phyloP scores from a whole-genome alignment of 2,888 invertebrate genomes.

The Liodrosophila aerea region DNA sequence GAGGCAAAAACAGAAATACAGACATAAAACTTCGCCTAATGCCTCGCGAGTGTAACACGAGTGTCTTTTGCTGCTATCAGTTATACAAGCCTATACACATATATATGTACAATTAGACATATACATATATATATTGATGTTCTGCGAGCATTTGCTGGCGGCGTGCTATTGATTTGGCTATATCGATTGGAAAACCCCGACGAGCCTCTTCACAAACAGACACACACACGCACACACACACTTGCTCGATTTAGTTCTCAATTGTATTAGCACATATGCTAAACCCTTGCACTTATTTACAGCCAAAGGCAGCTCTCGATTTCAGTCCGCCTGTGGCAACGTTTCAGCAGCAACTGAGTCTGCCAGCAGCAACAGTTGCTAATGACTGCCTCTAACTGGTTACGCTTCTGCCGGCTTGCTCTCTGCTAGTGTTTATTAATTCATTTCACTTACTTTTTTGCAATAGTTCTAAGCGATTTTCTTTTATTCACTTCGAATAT shows the following conservation, averaged over 20 bases:
- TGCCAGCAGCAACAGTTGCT: constrained; percentile 8
- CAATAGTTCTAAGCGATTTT: not conserved
- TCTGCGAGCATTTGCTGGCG: constrained; percentile 38
- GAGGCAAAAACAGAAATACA: not conserved
- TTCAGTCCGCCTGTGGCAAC: constrained; percentile 52
- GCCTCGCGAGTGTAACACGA: no score
- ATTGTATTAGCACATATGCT: constrained; percentile 15
- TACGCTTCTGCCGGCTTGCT: constrained; percentile 1
- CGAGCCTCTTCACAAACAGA: constrained; percentile 32
- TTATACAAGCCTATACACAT: no score
- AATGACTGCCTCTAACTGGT: constrained; percentile 1
- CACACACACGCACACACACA: constrained; percentile 1
- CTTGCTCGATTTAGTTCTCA: not conserved
- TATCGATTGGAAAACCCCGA: constrained; percentile 40
- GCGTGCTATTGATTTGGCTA: constrained; percentile 57
- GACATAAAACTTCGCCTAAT: constrained; percentile 5
- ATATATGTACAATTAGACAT: no score
- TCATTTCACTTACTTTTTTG: not conserved
- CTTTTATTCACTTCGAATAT: constrained; percentile 10
- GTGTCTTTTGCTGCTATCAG: no score
- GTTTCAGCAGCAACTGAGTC: constrained; percentile 54
- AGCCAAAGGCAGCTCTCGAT: not conserved
- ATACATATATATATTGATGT: not conserved
- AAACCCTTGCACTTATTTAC: constrained; percentile 17
- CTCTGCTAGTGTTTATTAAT: not conserved